Evolutionary conservation across 2,888 invertebrate species (phyloP).

Genomic region (Mesorhabditis belari): DNA sequence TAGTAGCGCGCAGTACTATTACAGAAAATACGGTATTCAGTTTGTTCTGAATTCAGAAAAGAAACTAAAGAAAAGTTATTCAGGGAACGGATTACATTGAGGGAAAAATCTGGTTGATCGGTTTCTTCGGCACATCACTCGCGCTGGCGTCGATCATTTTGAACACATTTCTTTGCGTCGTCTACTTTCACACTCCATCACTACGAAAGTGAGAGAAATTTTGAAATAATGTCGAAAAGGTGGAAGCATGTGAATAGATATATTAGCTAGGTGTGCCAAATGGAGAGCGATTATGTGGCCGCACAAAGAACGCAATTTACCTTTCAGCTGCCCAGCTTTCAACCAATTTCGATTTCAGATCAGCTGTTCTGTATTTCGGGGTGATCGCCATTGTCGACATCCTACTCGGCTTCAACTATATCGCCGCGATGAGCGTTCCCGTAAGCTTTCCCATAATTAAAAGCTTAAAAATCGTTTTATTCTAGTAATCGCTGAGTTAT

Average conservation of each 20-base stretch:
- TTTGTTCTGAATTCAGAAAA: too few species aligned
- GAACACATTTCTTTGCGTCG: conserved; percentile 49
- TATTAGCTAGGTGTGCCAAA: too few species aligned
- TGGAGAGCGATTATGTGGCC: too few species aligned
- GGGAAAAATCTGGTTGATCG: conserved; percentile 47
- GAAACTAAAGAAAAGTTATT: too few species aligned
- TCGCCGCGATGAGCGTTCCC: conserved; percentile 48
- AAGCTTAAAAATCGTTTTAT: too few species aligned
- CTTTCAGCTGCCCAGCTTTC: too few species aligned
- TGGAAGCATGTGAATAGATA: background rate
- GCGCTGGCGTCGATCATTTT: conserved; percentile 44
- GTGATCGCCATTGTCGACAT: conserved; percentile 49
- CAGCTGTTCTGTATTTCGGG: conserved; percentile 50
- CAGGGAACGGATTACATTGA: conserved; percentile 49
- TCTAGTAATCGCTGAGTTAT: too few species aligned
- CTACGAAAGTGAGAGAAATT: conserved; percentile 6
- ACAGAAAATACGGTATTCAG: too few species aligned
- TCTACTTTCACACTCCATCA: conserved; percentile 34
- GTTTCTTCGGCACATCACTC: conserved; percentile 42
- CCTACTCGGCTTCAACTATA: conserved; percentile 49
- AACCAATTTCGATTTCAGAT: too few species aligned
- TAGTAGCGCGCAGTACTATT: too few species aligned
- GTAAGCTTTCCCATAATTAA: conserved; percentile 20
- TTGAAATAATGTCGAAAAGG: too few species aligned
- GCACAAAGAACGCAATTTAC: too few species aligned